A percentile compares a stretch with the other conserved stretches of the same genome.
Evolutionary conservation across 2,888 invertebrate genomes (phyloP).

Genomic region (Seira sanloemensis): DNA sequence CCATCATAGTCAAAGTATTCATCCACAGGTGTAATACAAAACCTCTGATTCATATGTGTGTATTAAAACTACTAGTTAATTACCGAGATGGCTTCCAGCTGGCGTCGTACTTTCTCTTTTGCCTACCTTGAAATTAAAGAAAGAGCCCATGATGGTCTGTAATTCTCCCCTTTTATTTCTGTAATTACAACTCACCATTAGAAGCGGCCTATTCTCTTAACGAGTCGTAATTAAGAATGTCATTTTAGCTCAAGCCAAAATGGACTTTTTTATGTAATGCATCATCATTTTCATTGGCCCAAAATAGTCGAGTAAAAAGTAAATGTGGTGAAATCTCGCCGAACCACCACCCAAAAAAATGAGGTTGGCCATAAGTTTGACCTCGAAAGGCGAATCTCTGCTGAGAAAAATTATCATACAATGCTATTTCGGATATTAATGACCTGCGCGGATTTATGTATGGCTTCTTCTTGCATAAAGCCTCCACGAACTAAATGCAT

Average conservation of each 20-base stretch:
- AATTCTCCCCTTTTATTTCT: not conserved
- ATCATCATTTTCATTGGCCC: slow-evolving; percentile 2
- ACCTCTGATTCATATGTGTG: too few species aligned
- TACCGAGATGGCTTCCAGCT: slow-evolving; percentile 1
- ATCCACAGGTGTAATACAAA: too few species aligned
- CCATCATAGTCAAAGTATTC: too few species aligned
- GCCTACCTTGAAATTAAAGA: not conserved
- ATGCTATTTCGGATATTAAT: not conserved
- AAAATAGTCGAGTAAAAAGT: not conserved
- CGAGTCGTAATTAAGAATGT: slow-evolving; percentile 5
- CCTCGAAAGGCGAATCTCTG: not conserved
- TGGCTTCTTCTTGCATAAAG: too few species aligned
- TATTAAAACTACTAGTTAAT: too few species aligned
- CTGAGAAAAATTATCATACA: slow-evolving; percentile 8
- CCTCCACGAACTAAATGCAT: too few species aligned
- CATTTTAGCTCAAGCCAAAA: not conserved
- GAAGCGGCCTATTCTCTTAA: not conserved
- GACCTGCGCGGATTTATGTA: not conserved
- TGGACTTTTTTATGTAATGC: not conserved
- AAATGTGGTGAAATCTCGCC: too few species aligned
- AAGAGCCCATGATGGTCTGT: not conserved
- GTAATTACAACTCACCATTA: not conserved
- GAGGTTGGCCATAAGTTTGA: not conserved
- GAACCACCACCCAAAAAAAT: too few species aligned
- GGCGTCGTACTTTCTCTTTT: not conserved